A percentile compares a stretch with the other conserved stretches of the same genome.
Evolutionary conservation across 2,888 invertebrate species (phyloP).

Genomic region (Drosophila melanosoma): DNA sequence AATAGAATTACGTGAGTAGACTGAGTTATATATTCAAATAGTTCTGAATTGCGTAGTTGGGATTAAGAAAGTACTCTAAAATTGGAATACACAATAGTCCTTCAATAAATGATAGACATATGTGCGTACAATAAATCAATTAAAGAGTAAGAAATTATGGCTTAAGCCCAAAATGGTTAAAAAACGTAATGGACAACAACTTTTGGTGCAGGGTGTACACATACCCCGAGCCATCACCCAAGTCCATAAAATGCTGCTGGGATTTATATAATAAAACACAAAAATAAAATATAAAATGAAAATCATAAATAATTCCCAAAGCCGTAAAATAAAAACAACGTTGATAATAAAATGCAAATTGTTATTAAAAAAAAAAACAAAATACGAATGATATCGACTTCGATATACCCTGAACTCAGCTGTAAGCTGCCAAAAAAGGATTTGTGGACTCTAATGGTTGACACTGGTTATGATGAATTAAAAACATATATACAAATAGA

Average conservation of each 20-base stretch:
- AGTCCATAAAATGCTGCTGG: conserved; percentile 64
- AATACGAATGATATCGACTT: not conserved
- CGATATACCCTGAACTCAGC: not conserved
- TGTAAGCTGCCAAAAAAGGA: no score
- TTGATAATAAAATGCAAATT: conserved; percentile 72
- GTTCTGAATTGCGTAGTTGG: not conserved
- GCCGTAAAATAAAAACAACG: conserved; percentile 57
- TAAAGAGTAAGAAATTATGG: not conserved
- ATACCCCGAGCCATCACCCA: conserved; percentile 10
- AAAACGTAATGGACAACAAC: conserved; percentile 3
- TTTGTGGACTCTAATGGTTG: not conserved
- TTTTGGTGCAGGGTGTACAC: not conserved
- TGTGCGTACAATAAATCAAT: not conserved
- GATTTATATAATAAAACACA: conserved; percentile 69
- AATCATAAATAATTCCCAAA: conserved; percentile 67
- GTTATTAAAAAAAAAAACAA: conserved; percentile 54
- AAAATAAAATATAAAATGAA: conserved; percentile 50
- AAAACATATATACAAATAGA: not conserved
- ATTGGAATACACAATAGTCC: not conserved
- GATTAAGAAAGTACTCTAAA: no score
- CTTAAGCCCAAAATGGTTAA: conserved; percentile 3
- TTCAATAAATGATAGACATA: not conserved
- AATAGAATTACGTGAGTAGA: conserved; percentile 1
- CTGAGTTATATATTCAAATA: not conserved
- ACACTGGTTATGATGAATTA: not conserved